These are phyloP conservation scores for Cariama cristata DNA, from an alignment of 2,113 vertebrate species.

Conservation along the genomic window DNA sequence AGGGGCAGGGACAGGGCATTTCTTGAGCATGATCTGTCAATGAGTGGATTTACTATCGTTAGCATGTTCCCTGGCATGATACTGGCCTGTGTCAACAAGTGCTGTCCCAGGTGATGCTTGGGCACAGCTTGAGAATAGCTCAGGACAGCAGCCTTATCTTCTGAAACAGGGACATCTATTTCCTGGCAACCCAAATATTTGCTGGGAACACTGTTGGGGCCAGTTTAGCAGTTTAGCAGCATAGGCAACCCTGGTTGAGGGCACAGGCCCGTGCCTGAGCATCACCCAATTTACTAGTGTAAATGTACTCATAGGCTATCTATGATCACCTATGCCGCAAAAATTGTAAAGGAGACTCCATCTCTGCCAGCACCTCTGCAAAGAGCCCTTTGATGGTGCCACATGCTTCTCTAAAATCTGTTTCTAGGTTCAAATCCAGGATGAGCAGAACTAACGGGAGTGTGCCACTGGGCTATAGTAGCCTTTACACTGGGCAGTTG, in stretches of 20 bases:
- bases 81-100: neutral
- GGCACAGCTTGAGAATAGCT: neutral
- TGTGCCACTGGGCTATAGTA: neutral
- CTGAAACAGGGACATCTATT: neutral
- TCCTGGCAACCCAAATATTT: neutral
- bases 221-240: neutral
- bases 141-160: neutral
- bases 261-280: neutral
- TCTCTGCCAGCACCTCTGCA: neutral
- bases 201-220: neutral
- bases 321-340: neutral
- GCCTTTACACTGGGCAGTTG: neutral
- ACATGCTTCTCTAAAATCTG: neutral
- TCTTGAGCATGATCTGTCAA: neutral
- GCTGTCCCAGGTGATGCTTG: neutral
- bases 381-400: neutral
- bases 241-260: neutral
- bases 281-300: neutral
- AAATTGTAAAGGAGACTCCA: neutral
- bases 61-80: fast-evolving
- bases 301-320: neutral
- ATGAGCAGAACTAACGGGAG: neutral
- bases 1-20: neutral
- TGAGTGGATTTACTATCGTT: neutral
- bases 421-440: neutral